These are phyloP conservation scores for Uria aalge DNA, from an alignment of 2,113 vertebrate species.

Conservation along the genomic window DNA sequence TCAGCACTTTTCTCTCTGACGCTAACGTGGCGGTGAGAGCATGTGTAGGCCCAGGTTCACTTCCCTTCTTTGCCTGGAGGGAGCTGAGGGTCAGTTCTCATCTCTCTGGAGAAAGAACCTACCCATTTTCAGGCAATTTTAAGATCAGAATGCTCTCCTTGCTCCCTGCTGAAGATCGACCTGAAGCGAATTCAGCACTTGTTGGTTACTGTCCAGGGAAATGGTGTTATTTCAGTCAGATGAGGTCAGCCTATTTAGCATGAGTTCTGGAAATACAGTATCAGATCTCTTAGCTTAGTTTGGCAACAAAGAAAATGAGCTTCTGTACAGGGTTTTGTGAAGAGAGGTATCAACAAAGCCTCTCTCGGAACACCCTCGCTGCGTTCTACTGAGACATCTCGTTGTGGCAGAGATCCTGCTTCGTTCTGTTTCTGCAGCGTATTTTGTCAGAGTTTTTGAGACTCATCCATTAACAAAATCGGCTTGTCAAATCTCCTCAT, in stretches of 20 bases:
- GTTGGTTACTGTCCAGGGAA: neutral
- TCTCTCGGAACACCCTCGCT: neutral
- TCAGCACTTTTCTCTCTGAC: neutral
- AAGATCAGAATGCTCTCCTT: neutral
- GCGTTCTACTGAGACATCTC: neutral
- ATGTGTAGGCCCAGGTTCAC: neutral
- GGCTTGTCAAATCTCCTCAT: neutral
- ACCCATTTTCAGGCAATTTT: neutral
- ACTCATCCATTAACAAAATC: slow-evolving; percentile 5
- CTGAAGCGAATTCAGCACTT: neutral
- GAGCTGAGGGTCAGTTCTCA: neutral
- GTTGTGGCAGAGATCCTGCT: neutral
- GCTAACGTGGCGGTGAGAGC: neutral
- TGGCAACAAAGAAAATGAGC: neutral
- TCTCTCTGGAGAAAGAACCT: neutral
- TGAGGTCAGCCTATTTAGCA: neutral
- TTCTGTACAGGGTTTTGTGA: neutral
- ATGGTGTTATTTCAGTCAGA: neutral
- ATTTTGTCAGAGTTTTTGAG: slow-evolving; percentile 14
- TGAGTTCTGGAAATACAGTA: neutral
- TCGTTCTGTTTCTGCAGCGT: neutral
- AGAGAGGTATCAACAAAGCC: neutral
- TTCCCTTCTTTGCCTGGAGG: neutral
- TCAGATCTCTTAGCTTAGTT: neutral
- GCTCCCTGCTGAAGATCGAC: neutral